Evolutionary conservation across 2,113 vertebrate genomes (phyloP).

Genomic region (Tetrao urogallus): DNA sequence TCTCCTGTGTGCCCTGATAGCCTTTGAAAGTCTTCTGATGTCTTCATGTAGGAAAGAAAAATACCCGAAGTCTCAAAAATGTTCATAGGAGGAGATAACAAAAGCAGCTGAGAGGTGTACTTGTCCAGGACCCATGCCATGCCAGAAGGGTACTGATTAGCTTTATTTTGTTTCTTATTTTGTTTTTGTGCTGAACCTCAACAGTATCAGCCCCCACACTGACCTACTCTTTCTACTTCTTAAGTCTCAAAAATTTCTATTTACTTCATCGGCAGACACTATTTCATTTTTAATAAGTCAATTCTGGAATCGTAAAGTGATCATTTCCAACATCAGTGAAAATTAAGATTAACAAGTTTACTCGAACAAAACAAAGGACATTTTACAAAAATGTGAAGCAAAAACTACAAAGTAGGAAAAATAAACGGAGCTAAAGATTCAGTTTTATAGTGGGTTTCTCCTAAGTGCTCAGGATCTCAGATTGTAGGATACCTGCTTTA

Average conservation of each 20-base stretch:
- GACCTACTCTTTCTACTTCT: neutral
- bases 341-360: neutral
- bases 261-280: neutral
- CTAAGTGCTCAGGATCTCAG: neutral
- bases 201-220: neutral
- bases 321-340: neutral
- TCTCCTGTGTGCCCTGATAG: neutral
- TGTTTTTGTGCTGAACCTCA: neutral
- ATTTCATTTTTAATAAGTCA: conserved; percentile 6
- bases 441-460: neutral
- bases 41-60: neutral
- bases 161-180: neutral
- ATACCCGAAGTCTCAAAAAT: neutral
- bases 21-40: neutral
- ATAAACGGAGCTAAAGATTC: neutral
- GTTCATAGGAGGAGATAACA: neutral
- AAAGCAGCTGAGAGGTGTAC: neutral
- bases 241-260: neutral
- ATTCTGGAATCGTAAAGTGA: neutral
- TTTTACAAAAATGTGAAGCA: neutral
- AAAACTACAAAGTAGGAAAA: neutral
- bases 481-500: too few relatives aligned
- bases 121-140: neutral
- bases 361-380: neutral
- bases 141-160: neutral